Conservation (phyloP, 2,797 vertebrate genomes). For the Epinephelus coioides region DNA sequence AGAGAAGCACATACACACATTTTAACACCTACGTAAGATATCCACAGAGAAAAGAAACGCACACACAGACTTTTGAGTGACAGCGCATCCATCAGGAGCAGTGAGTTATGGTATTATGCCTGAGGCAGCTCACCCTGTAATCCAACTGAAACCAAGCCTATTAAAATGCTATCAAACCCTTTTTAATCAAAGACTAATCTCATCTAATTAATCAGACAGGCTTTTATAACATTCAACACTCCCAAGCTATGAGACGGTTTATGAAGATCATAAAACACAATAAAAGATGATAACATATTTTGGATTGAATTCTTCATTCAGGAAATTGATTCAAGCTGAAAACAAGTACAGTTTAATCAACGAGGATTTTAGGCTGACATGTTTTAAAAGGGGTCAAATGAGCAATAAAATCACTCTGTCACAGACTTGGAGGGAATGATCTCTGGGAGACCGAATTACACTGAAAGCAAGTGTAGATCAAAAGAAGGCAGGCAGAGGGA, state of each 20-base stretch:
- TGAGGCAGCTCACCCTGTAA: slow-evolving; percentile 73
- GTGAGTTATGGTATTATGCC: slow-evolving; percentile 64
- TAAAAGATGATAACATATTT: slow-evolving; percentile 42
- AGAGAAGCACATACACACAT: slow-evolving; percentile 19
- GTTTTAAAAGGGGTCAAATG: slow-evolving; percentile 44
- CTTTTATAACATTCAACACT: slow-evolving; percentile 53
- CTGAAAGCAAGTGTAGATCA: slow-evolving; percentile 28
- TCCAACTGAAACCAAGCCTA: slow-evolving; percentile 74
- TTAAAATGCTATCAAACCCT: slow-evolving; percentile 77
- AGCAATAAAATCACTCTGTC: slow-evolving; percentile 30
- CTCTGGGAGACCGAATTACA: slow-evolving; percentile 42
- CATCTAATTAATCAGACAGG: slow-evolving; percentile 74
- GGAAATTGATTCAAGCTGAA: slow-evolving; percentile 54
- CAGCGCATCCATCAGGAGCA: slow-evolving; percentile 59
- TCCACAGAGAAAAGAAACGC: slow-evolving; percentile 19
- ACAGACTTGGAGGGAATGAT: slow-evolving; percentile 32
- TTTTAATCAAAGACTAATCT: slow-evolving; percentile 82
- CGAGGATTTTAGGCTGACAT: slow-evolving; percentile 24
- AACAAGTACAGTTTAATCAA: slow-evolving; percentile 51
- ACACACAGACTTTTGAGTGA: slow-evolving; percentile 50
- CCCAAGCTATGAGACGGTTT: slow-evolving; percentile 48
- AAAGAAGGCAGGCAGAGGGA: slow-evolving; percentile 21
- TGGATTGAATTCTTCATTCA: slow-evolving; percentile 52
- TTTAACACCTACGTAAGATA: slow-evolving; percentile 8
- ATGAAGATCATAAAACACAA: slow-evolving; percentile 56